Base-by-base conservation (phyloP, 2,888 invertebrate genomes). In the Megastigmus dorsalis region DNA sequence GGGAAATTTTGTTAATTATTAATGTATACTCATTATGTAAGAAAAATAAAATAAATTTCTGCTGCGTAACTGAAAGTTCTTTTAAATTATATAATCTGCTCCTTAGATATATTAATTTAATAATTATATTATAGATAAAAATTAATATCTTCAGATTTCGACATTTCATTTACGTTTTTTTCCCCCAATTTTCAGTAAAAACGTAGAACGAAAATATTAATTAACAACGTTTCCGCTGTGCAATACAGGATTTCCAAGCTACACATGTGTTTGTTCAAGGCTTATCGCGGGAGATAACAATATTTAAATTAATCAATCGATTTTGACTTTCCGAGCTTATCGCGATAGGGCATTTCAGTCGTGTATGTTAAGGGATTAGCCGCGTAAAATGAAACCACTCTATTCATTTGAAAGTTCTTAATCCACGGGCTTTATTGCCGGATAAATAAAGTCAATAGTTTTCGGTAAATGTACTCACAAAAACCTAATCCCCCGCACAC, bases 281-380 rank as follows among this genome's bases (percentile, higher is more conserved):
- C 41, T 70, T 62, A 70, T 70, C 60, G 62, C 15, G 18, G n/a
- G 13, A 41, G 60, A 70, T 62, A 62, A 54, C 62, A 33, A 62
- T 62, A 33, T 62, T 70, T 52, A 62, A 62, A 70, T 62, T 70
- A 54, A 62, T 62, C 69, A 69, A 70, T 62, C 70, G 70, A 70
- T 70, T 54, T 62, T 26, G 62, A 70, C 62, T 70, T 62, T 18
- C 33, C 33, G 55, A 7, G 41, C 23, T 50, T 70, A 62, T 54
- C 43, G 41, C 45, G 15, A 50, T 52, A 9, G 30, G 26, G 52
- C 48, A 54, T 62, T 70, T 43, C 54, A 28, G 26, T 43, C 23
- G 38, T 38, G 62, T 52, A 33, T 30, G 33, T 52, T 15, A 2
- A 52, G 9, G 69, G 50, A 69, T 69, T 69, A 69, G 20, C 38